A percentile compares a stretch with the other conserved stretches of the same genome.
phyloP scores from a whole-genome alignment of 2,888 invertebrate genomes.

The Pasiphila rectangulata region DNA sequence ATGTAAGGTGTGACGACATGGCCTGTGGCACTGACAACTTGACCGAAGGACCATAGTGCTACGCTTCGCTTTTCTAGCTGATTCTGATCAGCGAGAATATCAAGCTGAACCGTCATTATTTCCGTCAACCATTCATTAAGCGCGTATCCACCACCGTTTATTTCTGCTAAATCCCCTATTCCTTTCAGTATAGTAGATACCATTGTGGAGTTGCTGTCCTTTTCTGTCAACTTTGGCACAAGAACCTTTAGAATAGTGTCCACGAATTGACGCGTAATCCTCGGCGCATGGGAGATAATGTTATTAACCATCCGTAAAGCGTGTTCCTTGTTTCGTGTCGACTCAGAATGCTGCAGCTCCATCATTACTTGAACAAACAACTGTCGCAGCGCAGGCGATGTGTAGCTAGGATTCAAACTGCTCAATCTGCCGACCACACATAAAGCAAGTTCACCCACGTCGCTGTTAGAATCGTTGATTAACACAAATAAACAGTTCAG shows the following conservation, averaged over 20 bases:
- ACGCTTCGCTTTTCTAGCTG: slow-evolving; percentile 96
- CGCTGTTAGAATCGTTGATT: slow-evolving; percentile 97
- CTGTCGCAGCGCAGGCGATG: slow-evolving; percentile 96
- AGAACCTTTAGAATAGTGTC: slow-evolving; percentile 94
- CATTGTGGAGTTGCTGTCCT: slow-evolving; percentile 94
- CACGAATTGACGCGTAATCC: slow-evolving; percentile 96
- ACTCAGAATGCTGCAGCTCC: slow-evolving; percentile 96
- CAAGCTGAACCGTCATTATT: slow-evolving; percentile 92
- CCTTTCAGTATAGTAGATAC: slow-evolving; percentile 94
- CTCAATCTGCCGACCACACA: slow-evolving; percentile 95
- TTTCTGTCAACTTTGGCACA: slow-evolving; percentile 94
- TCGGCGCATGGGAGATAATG: slow-evolving; percentile 95
- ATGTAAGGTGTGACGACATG: slow-evolving; percentile 97
- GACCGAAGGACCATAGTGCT: slow-evolving; percentile 97
- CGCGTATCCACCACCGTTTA: slow-evolving; percentile 90
- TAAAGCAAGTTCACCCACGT: slow-evolving; percentile 95
- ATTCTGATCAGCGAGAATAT: slow-evolving; percentile 96
- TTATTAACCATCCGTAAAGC: slow-evolving; percentile 97
- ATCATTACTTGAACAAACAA: slow-evolving; percentile 94
- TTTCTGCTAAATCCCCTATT: slow-evolving; percentile 97
- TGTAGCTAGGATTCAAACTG: slow-evolving; percentile 97
- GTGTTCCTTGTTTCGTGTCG: slow-evolving; percentile 97
- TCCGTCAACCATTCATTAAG: slow-evolving; percentile 95
- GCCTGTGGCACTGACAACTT: slow-evolving; percentile 97
- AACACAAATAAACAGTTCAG: slow-evolving; percentile 95